Evolutionary conservation across 2,797 vertebrate genomes (phyloP), one percentile per base, ranked within the genome.

Genomic region (Oryzias sinensis): DNA sequence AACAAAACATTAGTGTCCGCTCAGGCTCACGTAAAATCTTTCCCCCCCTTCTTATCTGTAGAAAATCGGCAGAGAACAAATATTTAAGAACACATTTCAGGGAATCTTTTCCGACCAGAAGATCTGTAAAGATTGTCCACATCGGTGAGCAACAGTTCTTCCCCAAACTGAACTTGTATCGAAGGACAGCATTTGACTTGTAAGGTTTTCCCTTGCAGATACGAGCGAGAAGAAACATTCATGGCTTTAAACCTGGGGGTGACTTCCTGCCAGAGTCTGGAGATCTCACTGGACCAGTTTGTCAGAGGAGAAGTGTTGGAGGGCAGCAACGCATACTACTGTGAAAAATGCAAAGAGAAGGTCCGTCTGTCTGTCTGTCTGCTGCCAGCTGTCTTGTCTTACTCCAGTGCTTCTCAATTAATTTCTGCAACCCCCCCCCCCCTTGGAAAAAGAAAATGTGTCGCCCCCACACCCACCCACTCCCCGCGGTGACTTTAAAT

Each of bases 281-380:
- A 99, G 88, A 99, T 99, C 83, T 99, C 96, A 5, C 86, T 99
- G 74, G 97, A 99, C 86, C 97, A 99, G 87, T 99, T 99, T 87
- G 97, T 99, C 57, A 91, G 97, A 84, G 97, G 97, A 63, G 97
- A 99, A 82, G 96, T 99, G 79, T 91, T 99, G 20, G 97, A 99
- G 74, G 97, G 97, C 78, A 98, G 95, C 83, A 99, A 99, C 37
- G 96, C 97, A 0, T 99, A 99, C 88, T 99, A 99, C 89, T 99
- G 97, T 83, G 97, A 99, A 79, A 99, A 98, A 76, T 99, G 97
- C 90, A 97, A 98, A 88, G 97, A 99, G 85, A 99, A 99, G 97
- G 97, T 98, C 29, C n/a, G 85, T 22, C 20, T 17, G 85, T 70
- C n/a, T 17, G 85, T 22, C 20, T 17, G 85, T 70, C n/a, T 0